phyloP scores from a whole-genome alignment of 2,113 vertebrate species.

The Barnardius zonarius region DNA sequence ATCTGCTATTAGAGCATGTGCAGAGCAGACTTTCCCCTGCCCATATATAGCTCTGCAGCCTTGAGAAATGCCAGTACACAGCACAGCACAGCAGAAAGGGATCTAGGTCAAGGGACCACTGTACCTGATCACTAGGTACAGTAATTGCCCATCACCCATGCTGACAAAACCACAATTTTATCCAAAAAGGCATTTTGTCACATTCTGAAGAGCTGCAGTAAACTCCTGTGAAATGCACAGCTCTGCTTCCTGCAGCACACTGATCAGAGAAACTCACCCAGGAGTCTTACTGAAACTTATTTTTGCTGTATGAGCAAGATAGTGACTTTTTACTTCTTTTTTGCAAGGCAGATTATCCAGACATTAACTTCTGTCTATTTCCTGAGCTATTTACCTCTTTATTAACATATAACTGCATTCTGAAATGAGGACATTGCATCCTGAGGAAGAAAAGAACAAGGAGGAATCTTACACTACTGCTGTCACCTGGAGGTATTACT shows the following conservation, averaged over 20 bases:
- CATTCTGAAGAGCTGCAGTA: background rate
- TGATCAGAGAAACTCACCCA: background rate
- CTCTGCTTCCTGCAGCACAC: background rate
- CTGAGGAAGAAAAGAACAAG: background rate
- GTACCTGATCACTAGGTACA: background rate
- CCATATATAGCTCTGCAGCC: background rate
- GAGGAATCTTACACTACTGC: background rate
- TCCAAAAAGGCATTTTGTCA: background rate
- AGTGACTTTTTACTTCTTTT: background rate
- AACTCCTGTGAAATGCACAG: background rate
- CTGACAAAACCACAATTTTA: background rate
- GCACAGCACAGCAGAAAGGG: background rate
- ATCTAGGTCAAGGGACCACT: background rate
- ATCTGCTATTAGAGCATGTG: background rate
- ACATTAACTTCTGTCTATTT: background rate
- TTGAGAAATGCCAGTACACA: background rate
- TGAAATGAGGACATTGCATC: background rate
- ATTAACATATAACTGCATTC: background rate
- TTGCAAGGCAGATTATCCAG: background rate
- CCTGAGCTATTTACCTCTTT: background rate
- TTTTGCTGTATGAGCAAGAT: background rate
- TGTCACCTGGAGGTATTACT: background rate
- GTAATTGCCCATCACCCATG: accelerated
- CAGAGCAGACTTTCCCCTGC: background rate
- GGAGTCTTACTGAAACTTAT: background rate